Conservation (phyloP, 2,797 vertebrate genomes). For the Capromys pilorides region DNA sequence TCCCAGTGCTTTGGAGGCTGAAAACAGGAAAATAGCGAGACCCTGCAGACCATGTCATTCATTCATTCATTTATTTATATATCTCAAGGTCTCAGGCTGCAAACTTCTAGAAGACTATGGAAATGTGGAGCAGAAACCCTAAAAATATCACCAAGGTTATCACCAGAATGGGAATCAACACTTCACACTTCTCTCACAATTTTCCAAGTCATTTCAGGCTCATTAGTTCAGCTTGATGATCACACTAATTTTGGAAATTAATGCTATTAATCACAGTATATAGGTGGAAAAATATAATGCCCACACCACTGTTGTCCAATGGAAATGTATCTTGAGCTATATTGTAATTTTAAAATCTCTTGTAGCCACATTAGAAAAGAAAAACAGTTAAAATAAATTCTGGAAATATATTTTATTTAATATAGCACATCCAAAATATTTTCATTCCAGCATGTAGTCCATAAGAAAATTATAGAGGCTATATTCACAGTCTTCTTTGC, state of each 20-base stretch:
- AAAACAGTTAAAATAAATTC: slow-evolving; percentile 29
- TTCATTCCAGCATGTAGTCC: not conserved
- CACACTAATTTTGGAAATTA: not conserved
- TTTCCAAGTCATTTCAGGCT: not conserved
- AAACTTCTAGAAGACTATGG: not conserved
- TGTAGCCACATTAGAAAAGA: slow-evolving; percentile 18
- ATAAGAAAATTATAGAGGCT: slow-evolving; percentile 17
- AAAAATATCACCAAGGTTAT: not conserved
- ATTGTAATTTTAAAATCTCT: not conserved
- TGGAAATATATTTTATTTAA: slow-evolving; percentile 65
- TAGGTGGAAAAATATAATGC: not conserved
- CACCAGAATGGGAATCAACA: too few relatives aligned
- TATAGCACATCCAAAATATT: slow-evolving; percentile 32
- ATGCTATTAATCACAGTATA: not conserved
- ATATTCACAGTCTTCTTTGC: slow-evolving; percentile 29
- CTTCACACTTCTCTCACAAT: not conserved
- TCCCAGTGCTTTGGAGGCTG: too few relatives aligned
- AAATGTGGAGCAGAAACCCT: not conserved
- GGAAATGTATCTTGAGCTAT: not conserved
- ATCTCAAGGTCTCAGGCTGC: not conserved
- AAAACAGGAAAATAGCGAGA: too few relatives aligned
- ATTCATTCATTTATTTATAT: too few relatives aligned
- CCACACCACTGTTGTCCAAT: not conserved
- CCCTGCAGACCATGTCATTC: too few relatives aligned
- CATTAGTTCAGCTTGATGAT: not conserved